Evolutionary conservation across 2,797 vertebrate species (phyloP).

Genomic region (Peromyscus attwateri): DNA sequence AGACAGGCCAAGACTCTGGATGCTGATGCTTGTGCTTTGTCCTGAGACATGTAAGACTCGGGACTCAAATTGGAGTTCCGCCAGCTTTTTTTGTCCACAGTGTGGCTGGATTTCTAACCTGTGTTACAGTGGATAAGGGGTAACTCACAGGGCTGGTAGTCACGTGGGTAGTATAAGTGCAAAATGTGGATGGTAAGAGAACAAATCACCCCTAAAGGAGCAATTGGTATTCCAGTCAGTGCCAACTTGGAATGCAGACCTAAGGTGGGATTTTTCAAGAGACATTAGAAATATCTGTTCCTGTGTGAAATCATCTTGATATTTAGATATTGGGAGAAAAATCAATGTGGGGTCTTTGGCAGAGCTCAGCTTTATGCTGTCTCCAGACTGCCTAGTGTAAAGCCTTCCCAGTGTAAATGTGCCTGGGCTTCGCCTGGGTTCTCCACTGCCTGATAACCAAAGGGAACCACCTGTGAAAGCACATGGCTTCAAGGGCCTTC

Average conservation of each 20-base stretch:
- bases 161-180: background rate
- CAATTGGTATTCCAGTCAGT: background rate
- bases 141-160: background rate
- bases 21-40: background rate
- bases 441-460: background rate
- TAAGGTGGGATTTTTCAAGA: background rate
- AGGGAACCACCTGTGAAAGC: background rate
- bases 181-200: background rate
- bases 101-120: background rate
- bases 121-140: background rate
- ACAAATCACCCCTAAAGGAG: background rate
- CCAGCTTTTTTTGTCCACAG: background rate
- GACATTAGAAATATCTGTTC: background rate
- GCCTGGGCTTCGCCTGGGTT: background rate
- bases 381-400: background rate
- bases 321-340: background rate
- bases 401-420: background rate
- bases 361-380: background rate
- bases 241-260: background rate
- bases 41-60: background rate
- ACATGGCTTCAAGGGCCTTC: too few species aligned
- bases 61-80: background rate
- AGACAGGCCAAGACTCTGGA: background rate
- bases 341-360: background rate
- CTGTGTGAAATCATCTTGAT: background rate